phyloP scores from a whole-genome alignment of 2,113 vertebrate genomes.

The Microtus ochrogaster region DNA sequence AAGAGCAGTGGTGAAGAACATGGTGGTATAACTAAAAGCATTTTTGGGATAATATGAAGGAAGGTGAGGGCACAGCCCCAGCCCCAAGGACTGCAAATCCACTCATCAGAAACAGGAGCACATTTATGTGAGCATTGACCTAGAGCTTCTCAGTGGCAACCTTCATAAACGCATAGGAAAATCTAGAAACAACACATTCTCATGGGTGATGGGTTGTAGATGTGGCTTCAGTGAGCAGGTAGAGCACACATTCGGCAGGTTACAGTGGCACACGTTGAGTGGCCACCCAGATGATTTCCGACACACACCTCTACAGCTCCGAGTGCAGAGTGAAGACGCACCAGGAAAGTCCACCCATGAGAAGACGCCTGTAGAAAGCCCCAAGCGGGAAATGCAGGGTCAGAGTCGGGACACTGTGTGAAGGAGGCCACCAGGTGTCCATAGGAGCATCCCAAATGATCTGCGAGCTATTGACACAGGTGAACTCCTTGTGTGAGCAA shows the following conservation, averaged over 20 bases:
- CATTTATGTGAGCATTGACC: rapidly evolving
- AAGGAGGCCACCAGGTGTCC: no score
- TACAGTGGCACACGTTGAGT: rapidly evolving
- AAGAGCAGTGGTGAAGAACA: neutral
- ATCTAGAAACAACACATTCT: rapidly evolving
- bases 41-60: neutral
- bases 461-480: rapidly evolving
- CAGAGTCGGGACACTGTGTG: rapidly evolving
- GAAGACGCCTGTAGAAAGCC: rapidly evolving
- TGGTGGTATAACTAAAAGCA: rapidly evolving
- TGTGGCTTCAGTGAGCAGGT: rapidly evolving
- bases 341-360: rapidly evolving
- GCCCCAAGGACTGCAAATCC: no score
- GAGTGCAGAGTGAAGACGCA: neutral
- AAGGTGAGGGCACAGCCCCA: neutral
- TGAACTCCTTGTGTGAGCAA: neutral
- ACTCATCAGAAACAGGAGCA: neutral
- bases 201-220: rapidly evolving
- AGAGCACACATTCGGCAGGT: rapidly evolving
- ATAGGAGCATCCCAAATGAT: rapidly evolving
- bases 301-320: rapidly evolving
- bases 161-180: neutral
- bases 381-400: rapidly evolving
- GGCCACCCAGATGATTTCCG: rapidly evolving
- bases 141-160: rapidly evolving